Conservation (phyloP, 2,888 invertebrate genomes). For the Smittia aterrima region DNA sequence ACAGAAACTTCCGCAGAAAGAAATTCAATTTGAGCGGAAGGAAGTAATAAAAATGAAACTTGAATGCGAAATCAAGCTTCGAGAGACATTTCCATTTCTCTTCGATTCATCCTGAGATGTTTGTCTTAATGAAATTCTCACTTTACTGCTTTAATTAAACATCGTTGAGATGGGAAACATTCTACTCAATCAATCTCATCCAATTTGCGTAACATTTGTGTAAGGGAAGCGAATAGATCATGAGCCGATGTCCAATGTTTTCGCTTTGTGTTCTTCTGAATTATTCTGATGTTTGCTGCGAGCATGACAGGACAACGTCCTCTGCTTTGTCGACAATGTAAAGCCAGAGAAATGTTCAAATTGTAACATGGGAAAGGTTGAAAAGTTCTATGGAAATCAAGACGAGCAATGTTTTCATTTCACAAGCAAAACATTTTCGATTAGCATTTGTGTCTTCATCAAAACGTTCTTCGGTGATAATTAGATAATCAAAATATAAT, state of each 20-base stretch:
- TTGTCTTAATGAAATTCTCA: conserved; percentile 13
- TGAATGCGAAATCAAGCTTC: conserved; percentile 6
- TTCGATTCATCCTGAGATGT: not conserved
- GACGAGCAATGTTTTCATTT: too few relatives aligned
- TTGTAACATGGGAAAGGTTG: too few relatives aligned
- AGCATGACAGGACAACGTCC: too few relatives aligned
- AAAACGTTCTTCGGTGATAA: too few relatives aligned
- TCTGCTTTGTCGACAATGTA: too few relatives aligned
- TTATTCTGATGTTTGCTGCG: too few relatives aligned
- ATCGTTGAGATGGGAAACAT: not conserved
- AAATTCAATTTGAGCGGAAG: conserved; percentile 4
- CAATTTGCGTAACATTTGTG: not conserved
- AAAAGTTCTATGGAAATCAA: too few relatives aligned
- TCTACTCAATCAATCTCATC: conserved; percentile 17
- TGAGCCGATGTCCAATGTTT: not conserved
- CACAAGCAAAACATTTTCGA: too few relatives aligned
- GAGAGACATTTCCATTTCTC: not conserved
- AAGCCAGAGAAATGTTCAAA: too few relatives aligned
- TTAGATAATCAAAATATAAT: too few relatives aligned
- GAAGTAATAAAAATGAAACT: not conserved
- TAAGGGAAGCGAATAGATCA: not conserved
- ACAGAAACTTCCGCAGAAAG: not conserved
- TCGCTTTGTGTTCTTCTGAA: not conserved
- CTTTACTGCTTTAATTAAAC: not conserved
- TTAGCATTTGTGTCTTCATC: too few relatives aligned